Evolutionary conservation across 2,888 invertebrate species (phyloP).

Genomic region (Chymomyza amoena): DNA sequence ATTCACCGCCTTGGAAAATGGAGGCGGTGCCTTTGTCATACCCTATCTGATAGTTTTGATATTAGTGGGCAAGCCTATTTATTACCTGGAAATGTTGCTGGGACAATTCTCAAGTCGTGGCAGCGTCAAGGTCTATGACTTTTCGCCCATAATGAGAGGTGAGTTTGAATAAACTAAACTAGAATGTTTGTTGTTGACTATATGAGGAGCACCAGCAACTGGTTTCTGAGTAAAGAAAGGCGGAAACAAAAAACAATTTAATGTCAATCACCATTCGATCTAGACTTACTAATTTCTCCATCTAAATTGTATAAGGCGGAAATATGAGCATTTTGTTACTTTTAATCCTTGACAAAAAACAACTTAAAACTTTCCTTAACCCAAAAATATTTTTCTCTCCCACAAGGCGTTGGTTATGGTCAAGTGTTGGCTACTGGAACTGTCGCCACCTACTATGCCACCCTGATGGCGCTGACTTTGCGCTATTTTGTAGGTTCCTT

Average conservation of each 20-base stretch:
- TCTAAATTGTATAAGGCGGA: too few relatives aligned
- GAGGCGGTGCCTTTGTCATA: conserved; percentile 84
- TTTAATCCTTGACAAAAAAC: too few relatives aligned
- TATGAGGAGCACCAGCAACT: not conserved
- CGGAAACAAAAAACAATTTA: too few relatives aligned
- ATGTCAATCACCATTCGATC: too few relatives aligned
- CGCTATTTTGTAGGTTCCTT: conserved; percentile 84
- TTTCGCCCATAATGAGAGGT: conserved; percentile 86
- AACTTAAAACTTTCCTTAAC: not conserved
- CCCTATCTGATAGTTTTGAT: conserved; percentile 84
- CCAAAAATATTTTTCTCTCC: not conserved
- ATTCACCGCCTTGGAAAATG: conserved; percentile 83
- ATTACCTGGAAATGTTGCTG: conserved; percentile 86
- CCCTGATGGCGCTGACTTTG: conserved; percentile 83
- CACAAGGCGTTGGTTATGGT: conserved; percentile 81
- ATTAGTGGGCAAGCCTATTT: conserved; percentile 84
- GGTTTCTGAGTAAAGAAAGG: not conserved
- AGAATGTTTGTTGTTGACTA: not conserved
- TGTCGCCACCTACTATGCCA: conserved; percentile 84
- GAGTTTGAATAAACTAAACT: conserved; percentile 28
- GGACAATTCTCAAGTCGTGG: conserved; percentile 87
- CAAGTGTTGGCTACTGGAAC: conserved; percentile 80
- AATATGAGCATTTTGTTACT: too few relatives aligned
- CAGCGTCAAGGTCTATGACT: conserved; percentile 83
- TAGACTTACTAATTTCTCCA: too few relatives aligned